Evolutionary conservation across 1,140 invertebrate species (phyloP).

Genomic region (Scaptodrosophila lebanonensis): DNA sequence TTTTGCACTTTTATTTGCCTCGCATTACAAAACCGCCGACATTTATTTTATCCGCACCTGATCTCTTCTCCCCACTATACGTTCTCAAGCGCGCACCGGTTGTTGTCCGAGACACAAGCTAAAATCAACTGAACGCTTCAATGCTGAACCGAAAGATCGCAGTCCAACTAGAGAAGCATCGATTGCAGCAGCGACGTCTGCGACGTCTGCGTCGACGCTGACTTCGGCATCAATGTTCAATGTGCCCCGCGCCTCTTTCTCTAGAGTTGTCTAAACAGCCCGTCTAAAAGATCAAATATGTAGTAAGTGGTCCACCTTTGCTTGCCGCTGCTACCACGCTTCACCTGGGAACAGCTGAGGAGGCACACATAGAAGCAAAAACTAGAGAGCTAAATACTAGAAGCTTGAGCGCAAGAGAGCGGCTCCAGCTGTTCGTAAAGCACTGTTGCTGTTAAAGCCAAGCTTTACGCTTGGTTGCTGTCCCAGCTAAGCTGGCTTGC

Average conservation of each 20-base stretch:
- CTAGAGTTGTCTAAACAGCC: conserved; percentile 59
- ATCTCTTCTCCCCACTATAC: no score
- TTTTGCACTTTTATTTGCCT: no score
- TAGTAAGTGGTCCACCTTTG: conserved; percentile 42
- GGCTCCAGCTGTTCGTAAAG: no score
- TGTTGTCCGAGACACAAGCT: conserved; percentile 43
- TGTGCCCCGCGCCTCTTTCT: no score
- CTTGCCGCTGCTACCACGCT: not conserved
- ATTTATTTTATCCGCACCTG: no score
- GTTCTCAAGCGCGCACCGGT: conserved; percentile 44
- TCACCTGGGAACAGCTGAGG: conserved; percentile 4
- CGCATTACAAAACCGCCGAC: no score
- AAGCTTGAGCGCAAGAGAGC: no score
- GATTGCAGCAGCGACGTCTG: not conserved
- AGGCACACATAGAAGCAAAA: no score
- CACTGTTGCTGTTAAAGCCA: no score
- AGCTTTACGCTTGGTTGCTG: conserved; percentile 1
- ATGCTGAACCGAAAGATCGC: conserved; percentile 37
- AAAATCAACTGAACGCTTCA: conserved; percentile 15
- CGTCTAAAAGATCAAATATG: conserved; percentile 47
- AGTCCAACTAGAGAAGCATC: conserved; percentile 34
- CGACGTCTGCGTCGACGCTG: conserved; percentile 7
- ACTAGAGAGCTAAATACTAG: no score
- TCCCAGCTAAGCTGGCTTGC: conserved; percentile 7
- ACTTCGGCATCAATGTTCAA: no score